Evolutionary conservation across 2,888 invertebrate species (phyloP).

Genomic region (Diarsia mendica): DNA sequence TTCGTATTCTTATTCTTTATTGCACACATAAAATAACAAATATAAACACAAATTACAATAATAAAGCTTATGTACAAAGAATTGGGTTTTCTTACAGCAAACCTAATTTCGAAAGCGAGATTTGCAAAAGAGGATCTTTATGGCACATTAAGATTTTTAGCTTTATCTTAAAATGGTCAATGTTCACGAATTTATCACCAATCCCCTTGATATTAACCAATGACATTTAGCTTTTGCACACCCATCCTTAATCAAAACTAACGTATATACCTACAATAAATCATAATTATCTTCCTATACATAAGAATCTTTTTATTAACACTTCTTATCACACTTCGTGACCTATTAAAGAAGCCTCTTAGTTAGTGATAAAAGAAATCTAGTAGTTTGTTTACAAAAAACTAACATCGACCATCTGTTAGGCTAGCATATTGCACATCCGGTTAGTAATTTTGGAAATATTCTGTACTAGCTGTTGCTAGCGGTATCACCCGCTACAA

Average conservation of each 20-base stretch:
- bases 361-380: slow-evolving; percentile 2
- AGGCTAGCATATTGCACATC: slow-evolving; percentile 5
- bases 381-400: neutral
- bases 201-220: neutral
- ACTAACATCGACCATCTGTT: neutral
- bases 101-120: no score
- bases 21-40: no score
- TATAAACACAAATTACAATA: no score
- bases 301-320: slow-evolving; percentile 30
- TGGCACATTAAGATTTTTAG: no score
- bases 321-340: slow-evolving; percentile 39
- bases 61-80: no score
- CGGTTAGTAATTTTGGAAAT: neutral
- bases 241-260: neutral
- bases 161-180: no score
- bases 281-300: slow-evolving; percentile 25
- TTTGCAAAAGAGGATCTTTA: no score
- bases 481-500: no score
- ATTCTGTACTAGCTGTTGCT: no score
- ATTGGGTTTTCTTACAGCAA: no score
- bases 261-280: slow-evolving; percentile 12
- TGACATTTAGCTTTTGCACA: neutral
- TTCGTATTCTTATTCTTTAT: no score
- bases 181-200: neutral
- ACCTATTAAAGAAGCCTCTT: slow-evolving; percentile 21